A percentile compares a stretch with the other conserved stretches of the same genome.
These are phyloP conservation scores for Seira musarum DNA, from an alignment of 2,888 invertebrate species.

Conservation along the genomic window DNA sequence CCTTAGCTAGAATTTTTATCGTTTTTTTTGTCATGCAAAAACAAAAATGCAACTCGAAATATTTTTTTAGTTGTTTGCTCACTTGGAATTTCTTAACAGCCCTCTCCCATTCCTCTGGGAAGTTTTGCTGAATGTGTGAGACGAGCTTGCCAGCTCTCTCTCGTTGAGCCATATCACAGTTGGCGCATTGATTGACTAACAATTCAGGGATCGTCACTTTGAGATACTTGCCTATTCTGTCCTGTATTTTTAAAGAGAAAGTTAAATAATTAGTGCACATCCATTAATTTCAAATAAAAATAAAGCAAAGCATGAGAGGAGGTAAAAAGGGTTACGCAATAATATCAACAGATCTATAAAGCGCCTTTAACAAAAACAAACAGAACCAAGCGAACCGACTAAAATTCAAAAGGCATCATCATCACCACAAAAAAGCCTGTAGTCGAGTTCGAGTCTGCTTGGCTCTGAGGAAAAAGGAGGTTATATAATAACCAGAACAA, in stretches of 20 bases:
- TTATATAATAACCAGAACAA: no score
- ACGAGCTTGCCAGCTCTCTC: constrained; percentile 68
- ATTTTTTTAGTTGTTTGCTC: constrained; percentile 22
- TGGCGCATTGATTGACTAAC: constrained; percentile 67
- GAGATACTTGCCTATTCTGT: constrained; percentile 76
- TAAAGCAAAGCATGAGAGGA: background rate
- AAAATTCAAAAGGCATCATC: background rate
- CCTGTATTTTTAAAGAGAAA: constrained; percentile 45
- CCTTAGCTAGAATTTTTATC: no score
- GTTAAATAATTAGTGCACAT: constrained; percentile 51
- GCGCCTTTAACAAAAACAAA: background rate
- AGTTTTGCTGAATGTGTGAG: constrained; percentile 68
- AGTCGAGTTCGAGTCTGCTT: constrained; percentile 13
- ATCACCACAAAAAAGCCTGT: background rate
- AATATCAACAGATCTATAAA: background rate
- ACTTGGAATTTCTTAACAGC: constrained; percentile 69
- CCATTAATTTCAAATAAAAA: constrained; percentile 25
- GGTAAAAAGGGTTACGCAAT: constrained; percentile 27
- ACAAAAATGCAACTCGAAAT: no score
- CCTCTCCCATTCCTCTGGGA: constrained; percentile 69
- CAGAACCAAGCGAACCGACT: background rate
- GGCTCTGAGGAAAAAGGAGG: constrained; percentile 10
- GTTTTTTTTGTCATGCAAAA: no score
- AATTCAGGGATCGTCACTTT: constrained; percentile 72
- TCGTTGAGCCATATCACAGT: constrained; percentile 66